Percentiles rank a stretch among this genome's conserved stretches.
phyloP scores from a whole-genome alignment of 2,797 vertebrate species.

The Bradypodion pumilum region DNA sequence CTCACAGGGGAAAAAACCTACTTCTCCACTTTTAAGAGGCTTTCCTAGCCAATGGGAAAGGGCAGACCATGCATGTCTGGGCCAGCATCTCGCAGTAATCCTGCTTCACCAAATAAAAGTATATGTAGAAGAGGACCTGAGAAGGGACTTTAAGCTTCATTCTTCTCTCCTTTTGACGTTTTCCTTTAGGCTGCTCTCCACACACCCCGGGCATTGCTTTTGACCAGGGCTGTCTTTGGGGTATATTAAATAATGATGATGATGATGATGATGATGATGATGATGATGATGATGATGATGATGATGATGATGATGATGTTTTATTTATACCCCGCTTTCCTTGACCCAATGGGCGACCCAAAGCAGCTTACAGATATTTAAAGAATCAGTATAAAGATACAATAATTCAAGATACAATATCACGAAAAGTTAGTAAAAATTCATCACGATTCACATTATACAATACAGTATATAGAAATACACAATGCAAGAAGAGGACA shows the following conservation, averaged over 20 bases:
- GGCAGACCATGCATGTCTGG: slow-evolving; percentile 50
- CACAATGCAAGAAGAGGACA: no score
- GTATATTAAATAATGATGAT: neutral
- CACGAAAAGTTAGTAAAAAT: no score
- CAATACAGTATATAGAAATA: no score
- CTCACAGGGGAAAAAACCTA: slow-evolving; percentile 63
- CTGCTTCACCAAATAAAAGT: neutral
- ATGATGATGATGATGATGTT: no score
- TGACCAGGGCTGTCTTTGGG: neutral
- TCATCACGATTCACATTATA: no score
- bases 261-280: no score
- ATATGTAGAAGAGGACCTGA: neutral
- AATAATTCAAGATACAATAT: no score
- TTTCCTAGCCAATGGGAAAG: slow-evolving; percentile 66
- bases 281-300: no score
- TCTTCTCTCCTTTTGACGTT: neutral
- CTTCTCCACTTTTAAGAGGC: slow-evolving; percentile 71
- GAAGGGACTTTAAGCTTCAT: slow-evolving; percentile 14
- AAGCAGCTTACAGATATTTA: no score
- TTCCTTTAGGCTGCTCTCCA: rapidly evolving
- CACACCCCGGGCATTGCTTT: neutral
- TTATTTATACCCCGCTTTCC: no score
- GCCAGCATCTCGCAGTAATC: slow-evolving; percentile 61
- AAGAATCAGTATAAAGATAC: no score
- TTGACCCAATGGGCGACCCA: no score